phyloP scores from a whole-genome alignment of 2,888 invertebrate species.

The Nemapogon koenigi region DNA sequence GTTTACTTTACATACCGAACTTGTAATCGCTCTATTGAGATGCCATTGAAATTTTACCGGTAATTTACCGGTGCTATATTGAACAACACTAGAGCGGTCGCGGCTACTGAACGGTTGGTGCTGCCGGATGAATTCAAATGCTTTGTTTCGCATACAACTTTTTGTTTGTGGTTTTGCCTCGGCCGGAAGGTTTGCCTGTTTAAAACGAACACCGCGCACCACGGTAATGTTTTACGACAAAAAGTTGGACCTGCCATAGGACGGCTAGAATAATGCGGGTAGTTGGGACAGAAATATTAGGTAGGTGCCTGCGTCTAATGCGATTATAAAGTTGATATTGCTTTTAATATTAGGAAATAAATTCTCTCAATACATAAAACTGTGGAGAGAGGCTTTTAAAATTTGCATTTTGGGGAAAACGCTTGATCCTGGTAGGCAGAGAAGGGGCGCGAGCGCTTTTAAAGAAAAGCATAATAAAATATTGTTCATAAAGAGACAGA shows the following conservation, averaged over 20 bases:
- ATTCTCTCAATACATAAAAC: no score
- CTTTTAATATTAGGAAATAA: no score
- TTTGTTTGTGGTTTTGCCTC: conserved; percentile 8
- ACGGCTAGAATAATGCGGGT: conserved; percentile 28
- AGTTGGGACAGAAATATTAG: not conserved
- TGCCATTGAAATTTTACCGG: no score
- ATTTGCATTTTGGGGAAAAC: no score
- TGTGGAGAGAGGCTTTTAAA: no score
- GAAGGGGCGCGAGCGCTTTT: no score
- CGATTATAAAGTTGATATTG: not conserved
- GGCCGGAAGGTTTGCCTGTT: no score
- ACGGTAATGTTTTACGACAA: conserved; percentile 11
- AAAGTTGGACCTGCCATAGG: conserved; percentile 14
- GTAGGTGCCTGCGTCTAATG: not conserved
- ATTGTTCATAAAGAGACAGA: no score
- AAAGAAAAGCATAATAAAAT: no score
- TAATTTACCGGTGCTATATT: not conserved
- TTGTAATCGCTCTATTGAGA: no score
- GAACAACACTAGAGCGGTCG: not conserved
- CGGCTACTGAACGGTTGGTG: conserved; percentile 4
- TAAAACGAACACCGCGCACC: conserved; percentile 6
- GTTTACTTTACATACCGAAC: no score
- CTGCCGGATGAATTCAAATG: conserved; percentile 10
- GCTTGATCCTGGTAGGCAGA: no score
- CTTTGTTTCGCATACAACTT: conserved; percentile 10